Conservation (phyloP, 2,888 invertebrate genomes). For the Scaptomyza caliginosa region DNA sequence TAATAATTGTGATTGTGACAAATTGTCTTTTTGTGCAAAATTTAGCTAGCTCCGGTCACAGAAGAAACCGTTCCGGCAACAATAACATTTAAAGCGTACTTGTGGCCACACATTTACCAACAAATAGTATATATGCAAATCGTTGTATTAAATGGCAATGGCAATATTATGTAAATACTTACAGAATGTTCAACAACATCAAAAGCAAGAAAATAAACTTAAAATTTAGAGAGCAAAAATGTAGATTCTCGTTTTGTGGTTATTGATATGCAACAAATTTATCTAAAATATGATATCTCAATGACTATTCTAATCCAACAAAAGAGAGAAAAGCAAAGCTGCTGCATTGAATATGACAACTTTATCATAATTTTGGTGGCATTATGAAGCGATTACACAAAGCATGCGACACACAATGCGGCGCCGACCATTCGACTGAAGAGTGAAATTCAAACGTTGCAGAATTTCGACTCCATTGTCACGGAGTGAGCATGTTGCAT, state of each 20-base stretch:
- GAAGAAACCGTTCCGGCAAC: neutral
- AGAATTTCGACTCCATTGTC: constrained; percentile 56
- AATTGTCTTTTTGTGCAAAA: constrained; percentile 60
- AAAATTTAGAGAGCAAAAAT: neutral
- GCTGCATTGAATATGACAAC: constrained; percentile 20
- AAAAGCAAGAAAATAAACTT: constrained; percentile 2
- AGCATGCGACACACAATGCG: constrained; percentile 27
- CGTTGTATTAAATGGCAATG: constrained; percentile 32
- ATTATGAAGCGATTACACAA: constrained; percentile 64
- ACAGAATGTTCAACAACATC: constrained; percentile 2
- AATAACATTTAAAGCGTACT: constrained; percentile 41
- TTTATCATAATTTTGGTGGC: constrained; percentile 60
- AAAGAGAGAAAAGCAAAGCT: neutral
- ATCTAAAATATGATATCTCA: too few species aligned
- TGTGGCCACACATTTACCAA: constrained; percentile 28
- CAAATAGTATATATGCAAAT: constrained; percentile 42
- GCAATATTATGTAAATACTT: constrained; percentile 38
- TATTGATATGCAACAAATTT: neutral
- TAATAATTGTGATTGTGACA: constrained; percentile 78
- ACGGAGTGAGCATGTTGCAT: constrained; percentile 8
- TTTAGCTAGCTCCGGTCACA: constrained; percentile 11
- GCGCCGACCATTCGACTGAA: constrained; percentile 34
- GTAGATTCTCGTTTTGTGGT: neutral
- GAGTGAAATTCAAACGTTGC: constrained; percentile 65
- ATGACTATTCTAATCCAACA: constrained; percentile 4